Evolutionary conservation across 2,888 invertebrate species (phyloP), one percentile per base, ranked within the genome.

Genomic region (Cataglyphis rosenhaueri): DNA sequence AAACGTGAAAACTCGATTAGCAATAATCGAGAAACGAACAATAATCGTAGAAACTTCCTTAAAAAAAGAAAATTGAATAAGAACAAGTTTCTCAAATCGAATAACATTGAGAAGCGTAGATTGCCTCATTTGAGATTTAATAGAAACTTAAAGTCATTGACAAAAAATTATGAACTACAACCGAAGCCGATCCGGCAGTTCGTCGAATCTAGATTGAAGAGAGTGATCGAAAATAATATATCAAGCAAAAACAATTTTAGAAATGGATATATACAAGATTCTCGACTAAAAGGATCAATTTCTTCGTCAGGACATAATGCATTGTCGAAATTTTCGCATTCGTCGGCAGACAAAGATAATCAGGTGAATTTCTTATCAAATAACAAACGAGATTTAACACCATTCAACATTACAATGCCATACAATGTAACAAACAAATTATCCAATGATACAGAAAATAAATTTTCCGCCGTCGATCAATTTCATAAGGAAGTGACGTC

Each of bases 81-180:
- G 3, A 55, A 6, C 32, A 12, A 35, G 55, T 59, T 32, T 32
- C 4, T 2, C 15, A 59, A 78, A 57, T 70, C n/a, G 4, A 9
- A 21, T 21, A 21, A 74, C 15, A 8, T 59, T 44, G 44, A 21
- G 12, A 15, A 21, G 9, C 38, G 6, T 8, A 44, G 0, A 70
- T 44, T 57, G 44, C 3, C 21, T 25, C 57, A 32, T 44, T 78
- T 41, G 18, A 68, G 59, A 21, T 70, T 78, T 32, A 78, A 78
- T 21, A 68, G 78, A 21, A 78, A 78, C 32, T 18, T 78, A 15
- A 78, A 78, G 29, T 78, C 70, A 4, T n/a, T 68, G 12, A 18
- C 44, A 15, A 70, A 44, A 59, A 78, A n/a, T 55, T 65, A 65
- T 12, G 18, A n/a, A 38, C 8, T 15, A 12, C 52, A 48, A 64